Evolutionary conservation across 2,113 vertebrate species (phyloP), one percentile per base, ranked within the genome.

Genomic region (Elachura formosa): DNA sequence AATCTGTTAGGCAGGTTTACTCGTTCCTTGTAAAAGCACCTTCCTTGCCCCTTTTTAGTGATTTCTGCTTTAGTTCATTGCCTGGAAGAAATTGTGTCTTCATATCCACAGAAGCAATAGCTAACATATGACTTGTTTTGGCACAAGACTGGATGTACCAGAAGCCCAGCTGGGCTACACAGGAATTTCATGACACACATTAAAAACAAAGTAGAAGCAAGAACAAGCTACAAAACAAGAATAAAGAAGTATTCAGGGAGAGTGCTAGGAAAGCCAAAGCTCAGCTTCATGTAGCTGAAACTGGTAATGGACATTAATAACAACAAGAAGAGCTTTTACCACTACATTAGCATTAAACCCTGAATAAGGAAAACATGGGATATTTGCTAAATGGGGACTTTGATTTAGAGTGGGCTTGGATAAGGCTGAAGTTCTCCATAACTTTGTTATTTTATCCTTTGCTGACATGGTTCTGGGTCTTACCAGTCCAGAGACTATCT

Each of bases 141-240:
- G 72, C 48, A 91, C 38, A 80, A 56, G 67, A 78, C 77, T 96
- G 84, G 68, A 96, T 83, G 28, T 63, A 87, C 33, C 33, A 93
- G 52, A 14, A 80, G 28, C 40, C 45, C 72, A 87, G 62, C 16
- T 61, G 40, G 71, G 38, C 38, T 48, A 51, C 63, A 34, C 4
- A 63, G 12, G 20, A 31, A 12, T 48, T 48, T 77, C 59, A 67
- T 19, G 31, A 68, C 19, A 4, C 31, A 34, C 8, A 40, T 5
- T 5, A 21, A 36, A 4, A 21, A 48, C 0, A 0, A 64, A 61
- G 22, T 55, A 5, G 51, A 76, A 69, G 46, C 5, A 5, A 72
- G 17, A 85, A 52, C 17, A 62, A 67, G 38, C n/a, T 73, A 58
- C 38, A 68, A 10, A 84, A 41, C 11, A 46, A 7, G 6, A 56